Evolutionary conservation across 2,888 invertebrate genomes (phyloP).

Genomic region (Aporophyla nigra): DNA sequence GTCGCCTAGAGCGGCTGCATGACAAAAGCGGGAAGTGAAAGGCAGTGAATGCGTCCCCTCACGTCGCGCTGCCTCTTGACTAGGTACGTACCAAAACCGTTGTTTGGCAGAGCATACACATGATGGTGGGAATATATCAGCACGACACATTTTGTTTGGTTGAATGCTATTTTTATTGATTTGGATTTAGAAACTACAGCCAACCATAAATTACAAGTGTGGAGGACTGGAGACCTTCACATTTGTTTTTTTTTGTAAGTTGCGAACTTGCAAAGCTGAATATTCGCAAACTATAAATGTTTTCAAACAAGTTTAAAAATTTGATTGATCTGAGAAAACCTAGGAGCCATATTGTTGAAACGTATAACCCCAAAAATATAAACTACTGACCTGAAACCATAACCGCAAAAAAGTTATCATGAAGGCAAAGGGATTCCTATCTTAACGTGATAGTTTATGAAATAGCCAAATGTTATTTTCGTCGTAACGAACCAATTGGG

Average conservation of each 20-base stretch:
- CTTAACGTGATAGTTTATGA: background rate
- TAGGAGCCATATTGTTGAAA: background rate
- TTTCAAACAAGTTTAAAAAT: background rate
- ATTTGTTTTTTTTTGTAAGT: constrained; percentile 3
- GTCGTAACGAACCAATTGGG: background rate
- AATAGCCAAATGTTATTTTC: background rate
- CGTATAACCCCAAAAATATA: background rate
- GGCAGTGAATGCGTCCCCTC: constrained; percentile 90
- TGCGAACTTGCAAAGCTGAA: constrained; percentile 1
- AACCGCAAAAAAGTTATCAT: background rate
- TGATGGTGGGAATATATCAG: constrained; percentile 42
- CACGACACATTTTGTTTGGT: constrained; percentile 17
- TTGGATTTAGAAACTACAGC: constrained; percentile 2
- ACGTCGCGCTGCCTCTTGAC: constrained; percentile 79
- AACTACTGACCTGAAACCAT: background rate
- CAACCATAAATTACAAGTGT: constrained; percentile 12
- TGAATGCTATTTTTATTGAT: constrained; percentile 1
- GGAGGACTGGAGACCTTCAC: constrained; percentile 2
- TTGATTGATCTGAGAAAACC: background rate
- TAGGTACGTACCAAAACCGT: constrained; percentile 71
- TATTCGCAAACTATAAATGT: constrained; percentile 10
- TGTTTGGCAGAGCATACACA: constrained; percentile 63
- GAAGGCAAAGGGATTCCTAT: background rate
- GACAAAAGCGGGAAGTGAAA: constrained; percentile 91
- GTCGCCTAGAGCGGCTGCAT: constrained; percentile 85